Conservation (phyloP, 2,888 invertebrate genomes). For the Platycheirus rosarum region DNA sequence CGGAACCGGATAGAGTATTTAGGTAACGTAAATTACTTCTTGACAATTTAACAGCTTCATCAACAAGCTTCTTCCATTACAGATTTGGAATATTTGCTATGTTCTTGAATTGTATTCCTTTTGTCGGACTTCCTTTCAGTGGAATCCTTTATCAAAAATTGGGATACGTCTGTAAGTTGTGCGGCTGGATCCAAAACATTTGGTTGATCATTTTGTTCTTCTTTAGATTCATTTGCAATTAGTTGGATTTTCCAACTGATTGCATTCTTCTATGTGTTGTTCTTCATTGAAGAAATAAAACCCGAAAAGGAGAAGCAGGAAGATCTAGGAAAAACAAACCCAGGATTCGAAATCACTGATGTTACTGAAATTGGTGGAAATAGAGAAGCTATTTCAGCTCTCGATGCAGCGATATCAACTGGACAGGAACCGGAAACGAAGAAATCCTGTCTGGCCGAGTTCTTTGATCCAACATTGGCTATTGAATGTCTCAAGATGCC, state of each 20-base stretch:
- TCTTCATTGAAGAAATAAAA: conserved; percentile 79
- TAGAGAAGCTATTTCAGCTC: conserved; percentile 78
- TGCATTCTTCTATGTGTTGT: conserved; percentile 80
- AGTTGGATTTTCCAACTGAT: conserved; percentile 80
- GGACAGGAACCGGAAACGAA: conserved; percentile 67
- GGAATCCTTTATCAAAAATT: conserved; percentile 79
- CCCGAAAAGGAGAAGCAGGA: conserved; percentile 48
- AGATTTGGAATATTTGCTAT: conserved; percentile 82
- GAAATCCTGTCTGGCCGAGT: conserved; percentile 77
- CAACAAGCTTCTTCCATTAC: too few relatives aligned
- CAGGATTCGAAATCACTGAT: conserved; percentile 78
- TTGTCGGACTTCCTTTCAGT: conserved; percentile 80
- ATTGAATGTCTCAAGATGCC: conserved; percentile 80
- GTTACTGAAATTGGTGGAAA: conserved; percentile 75
- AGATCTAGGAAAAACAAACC: conserved; percentile 76
- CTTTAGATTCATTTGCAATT: conserved; percentile 79
- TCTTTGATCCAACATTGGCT: conserved; percentile 81
- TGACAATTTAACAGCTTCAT: too few relatives aligned
- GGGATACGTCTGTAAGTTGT: conserved; percentile 80
- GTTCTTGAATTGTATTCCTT: conserved; percentile 80
- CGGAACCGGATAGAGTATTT: conserved; percentile 81
- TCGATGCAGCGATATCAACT: conserved; percentile 75
- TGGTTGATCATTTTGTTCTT: too few relatives aligned
- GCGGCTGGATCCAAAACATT: too few relatives aligned
- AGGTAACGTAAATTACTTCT: too few relatives aligned